phyloP scores from a whole-genome alignment of 2,113 vertebrate genomes.

The Chunga burmeisteri region DNA sequence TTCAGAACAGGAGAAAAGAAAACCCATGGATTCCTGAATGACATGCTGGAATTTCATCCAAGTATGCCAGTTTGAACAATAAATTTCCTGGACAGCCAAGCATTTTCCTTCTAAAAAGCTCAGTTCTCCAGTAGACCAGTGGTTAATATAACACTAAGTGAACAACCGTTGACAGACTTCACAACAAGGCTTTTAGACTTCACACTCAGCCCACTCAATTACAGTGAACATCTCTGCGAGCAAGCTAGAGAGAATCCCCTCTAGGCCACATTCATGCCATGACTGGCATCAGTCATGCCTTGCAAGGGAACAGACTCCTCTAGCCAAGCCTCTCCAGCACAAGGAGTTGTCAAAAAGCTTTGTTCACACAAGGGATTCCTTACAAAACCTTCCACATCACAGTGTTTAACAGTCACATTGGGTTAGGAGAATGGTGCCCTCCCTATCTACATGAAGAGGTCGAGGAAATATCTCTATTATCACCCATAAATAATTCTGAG shows the following conservation, averaged over 20 bases:
- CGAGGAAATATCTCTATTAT: background rate
- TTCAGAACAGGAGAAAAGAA: background rate
- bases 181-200: background rate
- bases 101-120: background rate
- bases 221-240: background rate
- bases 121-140: background rate
- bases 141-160: background rate
- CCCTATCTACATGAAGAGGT: background rate
- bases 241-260: background rate
- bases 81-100: background rate
- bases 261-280: background rate
- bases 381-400: background rate
- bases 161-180: background rate
- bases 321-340: background rate
- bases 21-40: background rate
- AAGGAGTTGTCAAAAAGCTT: background rate
- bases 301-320: background rate
- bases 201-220: background rate
- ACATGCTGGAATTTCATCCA: background rate
- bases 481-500: background rate
- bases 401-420: background rate
- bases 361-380: background rate
- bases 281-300: rapidly evolving
- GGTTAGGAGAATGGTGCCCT: background rate
- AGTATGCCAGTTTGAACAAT: background rate